Conservation (phyloP, 1,140 invertebrate species). For the Diplogasteroides magnus region DNA sequence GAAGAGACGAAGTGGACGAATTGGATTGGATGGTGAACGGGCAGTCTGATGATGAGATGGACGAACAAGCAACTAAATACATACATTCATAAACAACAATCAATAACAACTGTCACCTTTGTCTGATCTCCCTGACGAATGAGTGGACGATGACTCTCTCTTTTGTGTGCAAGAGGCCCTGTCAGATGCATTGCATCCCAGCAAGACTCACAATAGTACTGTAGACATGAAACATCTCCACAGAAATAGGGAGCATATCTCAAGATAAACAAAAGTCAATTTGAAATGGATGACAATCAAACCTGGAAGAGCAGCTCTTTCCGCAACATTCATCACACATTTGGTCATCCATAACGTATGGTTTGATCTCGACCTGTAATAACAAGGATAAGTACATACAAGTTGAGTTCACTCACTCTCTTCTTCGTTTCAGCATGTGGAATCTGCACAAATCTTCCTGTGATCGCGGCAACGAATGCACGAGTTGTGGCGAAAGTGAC, state of each 20-base stretch:
- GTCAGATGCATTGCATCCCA: conserved; percentile 88
- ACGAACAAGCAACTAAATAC: not conserved
- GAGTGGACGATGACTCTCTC: conserved; percentile 18
- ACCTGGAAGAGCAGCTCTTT: conserved; percentile 84
- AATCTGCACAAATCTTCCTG: conserved; percentile 92
- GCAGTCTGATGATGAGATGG: not conserved
- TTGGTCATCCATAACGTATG: conserved; percentile 97
- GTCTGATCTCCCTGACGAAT: conserved; percentile 30
- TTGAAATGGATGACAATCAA: not conserved
- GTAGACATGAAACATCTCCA: conserved; percentile 49
- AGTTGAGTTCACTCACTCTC: conserved; percentile 65
- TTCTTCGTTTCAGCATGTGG: conserved; percentile 99
- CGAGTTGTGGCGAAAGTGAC: conserved; percentile 98
- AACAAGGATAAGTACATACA: not conserved
- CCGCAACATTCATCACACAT: conserved; percentile 99
- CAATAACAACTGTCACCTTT: conserved; percentile 8
- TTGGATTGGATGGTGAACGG: not conserved
- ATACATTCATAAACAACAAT: too few species aligned
- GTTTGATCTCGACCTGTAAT: conserved; percentile 78
- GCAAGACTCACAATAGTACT: conserved; percentile 99
- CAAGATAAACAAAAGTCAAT: not conserved
- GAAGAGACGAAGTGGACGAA: not conserved
- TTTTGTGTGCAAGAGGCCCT: not conserved
- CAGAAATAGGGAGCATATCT: conserved; percentile 95
- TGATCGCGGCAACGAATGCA: conserved; percentile 97